Evolutionary conservation across 2,888 invertebrate genomes (phyloP).

Genomic region (Pogonocherus hispidulus): DNA sequence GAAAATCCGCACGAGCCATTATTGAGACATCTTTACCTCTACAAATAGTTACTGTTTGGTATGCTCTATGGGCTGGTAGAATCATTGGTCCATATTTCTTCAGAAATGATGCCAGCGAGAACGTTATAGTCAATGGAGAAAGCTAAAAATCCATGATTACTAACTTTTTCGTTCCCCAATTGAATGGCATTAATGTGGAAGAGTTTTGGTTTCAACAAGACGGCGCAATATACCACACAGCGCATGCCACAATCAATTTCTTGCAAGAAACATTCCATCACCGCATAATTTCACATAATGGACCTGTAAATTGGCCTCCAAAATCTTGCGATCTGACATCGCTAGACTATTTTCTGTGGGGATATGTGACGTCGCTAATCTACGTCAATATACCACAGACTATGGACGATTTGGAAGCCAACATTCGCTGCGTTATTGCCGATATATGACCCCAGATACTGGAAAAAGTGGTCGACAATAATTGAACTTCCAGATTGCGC

Average conservation of each 20-base stretch:
- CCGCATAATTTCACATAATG: constrained; percentile 47
- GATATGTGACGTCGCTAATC: constrained; percentile 43
- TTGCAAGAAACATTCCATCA: constrained; percentile 30
- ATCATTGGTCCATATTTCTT: constrained; percentile 33
- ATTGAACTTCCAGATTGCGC: constrained; percentile 33
- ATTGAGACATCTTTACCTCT: constrained; percentile 17
- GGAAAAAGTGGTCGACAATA: constrained; percentile 13
- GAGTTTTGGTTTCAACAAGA: constrained; percentile 47
- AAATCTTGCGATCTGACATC: constrained; percentile 38
- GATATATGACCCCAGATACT: constrained; percentile 35
- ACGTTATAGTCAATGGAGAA: neutral
- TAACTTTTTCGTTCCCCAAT: constrained; percentile 31
- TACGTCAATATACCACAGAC: constrained; percentile 43
- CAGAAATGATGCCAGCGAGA: neutral
- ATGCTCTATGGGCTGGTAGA: constrained; percentile 21
- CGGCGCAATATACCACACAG: constrained; percentile 42
- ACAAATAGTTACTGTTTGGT: constrained; percentile 38
- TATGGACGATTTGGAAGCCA: constrained; percentile 39
- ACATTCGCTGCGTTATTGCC: constrained; percentile 50
- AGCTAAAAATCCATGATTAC: constrained; percentile 30
- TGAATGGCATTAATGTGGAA: constrained; percentile 41
- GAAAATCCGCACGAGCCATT: constrained; percentile 14
- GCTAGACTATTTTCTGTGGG: constrained; percentile 30
- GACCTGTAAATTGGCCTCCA: constrained; percentile 50
- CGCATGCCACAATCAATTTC: constrained; percentile 44